Evolutionary conservation across 2,113 vertebrate genomes (phyloP).

Genomic region (Thymallus thymallus): DNA sequence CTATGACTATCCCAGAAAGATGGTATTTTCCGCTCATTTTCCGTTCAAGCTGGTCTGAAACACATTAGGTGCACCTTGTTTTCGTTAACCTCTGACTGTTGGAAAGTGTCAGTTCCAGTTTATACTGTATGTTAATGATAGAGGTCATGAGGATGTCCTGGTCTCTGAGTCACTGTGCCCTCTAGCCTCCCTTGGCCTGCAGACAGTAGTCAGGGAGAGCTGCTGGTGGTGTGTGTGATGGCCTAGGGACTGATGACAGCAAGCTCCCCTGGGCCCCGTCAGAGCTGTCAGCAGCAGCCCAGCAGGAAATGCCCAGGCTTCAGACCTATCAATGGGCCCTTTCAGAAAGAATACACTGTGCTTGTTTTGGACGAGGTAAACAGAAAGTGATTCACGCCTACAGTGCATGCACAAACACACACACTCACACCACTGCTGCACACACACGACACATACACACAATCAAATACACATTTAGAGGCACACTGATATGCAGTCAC

Average conservation of each 20-base stretch:
- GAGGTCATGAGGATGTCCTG: no score
- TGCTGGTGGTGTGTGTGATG: slow-evolving; percentile 41
- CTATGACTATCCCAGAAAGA: no score
- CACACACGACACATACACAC: slow-evolving; percentile 17
- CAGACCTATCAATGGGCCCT: slow-evolving; percentile 63
- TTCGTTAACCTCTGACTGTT: no score
- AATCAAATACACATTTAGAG: background rate
- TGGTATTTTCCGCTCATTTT: no score
- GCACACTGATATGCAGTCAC: background rate
- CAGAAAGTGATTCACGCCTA: slow-evolving; percentile 30
- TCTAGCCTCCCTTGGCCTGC: slow-evolving; percentile 19
- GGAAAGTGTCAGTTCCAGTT: no score
- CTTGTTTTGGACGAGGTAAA: slow-evolving; percentile 51
- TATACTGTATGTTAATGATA: no score
- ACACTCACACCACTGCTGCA: slow-evolving; percentile 4
- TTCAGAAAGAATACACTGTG: slow-evolving; percentile 59
- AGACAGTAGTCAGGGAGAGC: background rate
- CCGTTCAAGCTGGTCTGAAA: no score
- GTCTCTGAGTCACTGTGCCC: slow-evolving; percentile 3
- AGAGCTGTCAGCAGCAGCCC: slow-evolving; percentile 57
- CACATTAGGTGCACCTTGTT: no score
- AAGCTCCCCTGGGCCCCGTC: slow-evolving; percentile 54
- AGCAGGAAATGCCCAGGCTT: slow-evolving; percentile 68
- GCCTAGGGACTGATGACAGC: slow-evolving; percentile 58
- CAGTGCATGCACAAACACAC: slow-evolving; percentile 8